Base-by-base conservation (phyloP, 1,140 invertebrate species). In the Cephus cinctus region DNA sequence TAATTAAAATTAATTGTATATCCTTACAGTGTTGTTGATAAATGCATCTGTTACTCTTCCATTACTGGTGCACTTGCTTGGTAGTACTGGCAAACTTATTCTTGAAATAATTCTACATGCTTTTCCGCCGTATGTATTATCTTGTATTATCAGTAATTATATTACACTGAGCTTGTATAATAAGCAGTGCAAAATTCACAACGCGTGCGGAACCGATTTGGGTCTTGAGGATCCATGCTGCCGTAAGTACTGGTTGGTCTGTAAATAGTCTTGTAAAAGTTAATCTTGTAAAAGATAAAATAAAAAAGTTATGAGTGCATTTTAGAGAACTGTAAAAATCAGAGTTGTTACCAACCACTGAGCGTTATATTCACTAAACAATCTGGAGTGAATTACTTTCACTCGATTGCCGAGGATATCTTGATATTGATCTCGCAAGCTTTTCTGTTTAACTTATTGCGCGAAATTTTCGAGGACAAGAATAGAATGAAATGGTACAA, bases 151-250 rank as follows among this genome's bases (percentile, higher is more conserved):
- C 14, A 50, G 59, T 27, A 62, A 59, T 45, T 62, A 47, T 21
- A 32, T 62, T 5, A 53, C 34, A 18, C 32, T 59, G 12, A 50
- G 43, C 43, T 35, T 59, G 18, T 54, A 57, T 31, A 59, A 62
- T 16, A 42, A 34, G 19, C 43, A 57, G 11, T 62, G 59, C 27
- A 20, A 34, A 4, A 35, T 25, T 4, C 30, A 40, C 4, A 51
- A 59, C 44, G 34, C 32, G 6, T 61, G 59, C 27, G 44, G 46
- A 15, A 57, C 50, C 30, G 48, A 54, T 34, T 59, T 52, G 41
- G 41, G 55, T 14, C 42, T 59, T 14, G 59, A 61, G 31, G 51
- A 61, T 59, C 54, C 56, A 5, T 61, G 59, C 27, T 61, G 59
- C 18, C 54, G 59, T 61, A 38, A 59, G 48, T 45, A 8, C 6